Conservation (phyloP, 1,140 invertebrate species). For the Chrysomallon squamiferum region DNA sequence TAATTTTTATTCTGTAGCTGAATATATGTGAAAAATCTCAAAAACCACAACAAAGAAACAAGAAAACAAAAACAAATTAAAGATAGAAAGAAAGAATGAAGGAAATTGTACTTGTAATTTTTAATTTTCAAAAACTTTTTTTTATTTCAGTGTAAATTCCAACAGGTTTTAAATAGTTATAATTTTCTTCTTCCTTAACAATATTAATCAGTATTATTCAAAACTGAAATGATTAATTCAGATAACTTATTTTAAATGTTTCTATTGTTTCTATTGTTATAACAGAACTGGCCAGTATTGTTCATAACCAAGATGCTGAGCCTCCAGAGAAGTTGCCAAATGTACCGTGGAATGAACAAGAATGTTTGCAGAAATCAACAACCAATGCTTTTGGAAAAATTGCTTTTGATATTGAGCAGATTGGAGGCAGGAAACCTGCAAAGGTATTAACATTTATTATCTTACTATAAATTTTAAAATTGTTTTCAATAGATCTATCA, state of each 20-base stretch:
- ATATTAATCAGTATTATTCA: too few relatives aligned
- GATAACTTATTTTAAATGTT: not conserved
- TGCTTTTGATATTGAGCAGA: constrained; percentile 40
- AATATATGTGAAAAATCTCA: too few relatives aligned
- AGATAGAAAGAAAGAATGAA: too few relatives aligned
- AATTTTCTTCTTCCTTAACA: too few relatives aligned
- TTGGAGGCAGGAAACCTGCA: constrained; percentile 48
- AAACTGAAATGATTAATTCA: too few relatives aligned
- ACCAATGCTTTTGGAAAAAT: constrained; percentile 44
- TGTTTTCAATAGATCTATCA: not conserved
- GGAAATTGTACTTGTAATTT: too few relatives aligned
- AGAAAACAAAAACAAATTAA: too few relatives aligned
- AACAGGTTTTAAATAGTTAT: too few relatives aligned
- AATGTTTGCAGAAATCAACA: constrained; percentile 1
- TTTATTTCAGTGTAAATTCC: too few relatives aligned
- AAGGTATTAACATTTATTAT: constrained; percentile 34
- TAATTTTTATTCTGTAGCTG: too few relatives aligned
- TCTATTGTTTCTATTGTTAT: not conserved
- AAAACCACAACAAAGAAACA: too few relatives aligned
- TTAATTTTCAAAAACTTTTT: too few relatives aligned
- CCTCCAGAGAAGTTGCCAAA: constrained; percentile 7
- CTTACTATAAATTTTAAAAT: not conserved
- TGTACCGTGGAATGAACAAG: constrained; percentile 1
- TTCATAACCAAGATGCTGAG: constrained; percentile 5
- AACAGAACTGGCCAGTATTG: constrained; percentile 15